These are phyloP conservation scores for Acromyrmex heyeri DNA, from an alignment of 1,140 invertebrate species.

Conservation along the genomic window DNA sequence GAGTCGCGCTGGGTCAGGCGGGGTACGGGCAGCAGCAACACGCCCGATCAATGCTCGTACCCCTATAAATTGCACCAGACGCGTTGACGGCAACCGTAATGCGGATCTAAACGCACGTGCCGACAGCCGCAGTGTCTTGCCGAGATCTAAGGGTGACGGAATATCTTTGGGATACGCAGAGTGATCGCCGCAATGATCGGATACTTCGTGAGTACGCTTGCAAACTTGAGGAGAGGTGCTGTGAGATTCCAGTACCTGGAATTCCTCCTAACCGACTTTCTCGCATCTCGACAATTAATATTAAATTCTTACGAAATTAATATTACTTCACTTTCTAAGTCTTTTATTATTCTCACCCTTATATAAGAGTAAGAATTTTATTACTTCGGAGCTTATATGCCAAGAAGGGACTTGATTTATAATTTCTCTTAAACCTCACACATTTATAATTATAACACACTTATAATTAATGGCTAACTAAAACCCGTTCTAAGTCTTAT, in stretches of 20 bases:
- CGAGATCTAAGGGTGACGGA: conserved; percentile 20
- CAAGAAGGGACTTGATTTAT: too few species aligned
- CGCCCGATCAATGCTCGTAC: conserved; percentile 74
- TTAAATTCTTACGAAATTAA: background rate
- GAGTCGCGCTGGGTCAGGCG: conserved; percentile 77
- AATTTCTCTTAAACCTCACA: too few species aligned
- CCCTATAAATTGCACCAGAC: conserved; percentile 86
- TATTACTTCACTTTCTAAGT: background rate
- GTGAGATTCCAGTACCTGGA: background rate
- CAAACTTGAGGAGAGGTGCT: background rate
- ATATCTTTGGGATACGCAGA: conserved; percentile 28
- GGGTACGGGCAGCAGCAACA: conserved; percentile 73
- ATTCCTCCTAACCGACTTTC: background rate
- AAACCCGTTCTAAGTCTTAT: too few species aligned
- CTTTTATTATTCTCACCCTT: background rate
- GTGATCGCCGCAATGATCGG: conserved; percentile 70
- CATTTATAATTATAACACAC: too few species aligned
- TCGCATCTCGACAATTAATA: background rate
- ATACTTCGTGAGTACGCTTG: conserved; percentile 73
- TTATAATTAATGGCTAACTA: too few species aligned
- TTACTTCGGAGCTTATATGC: too few species aligned
- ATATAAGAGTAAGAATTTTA: too few species aligned
- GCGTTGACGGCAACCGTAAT: conserved; percentile 75
- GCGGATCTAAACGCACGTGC: conserved; percentile 70
- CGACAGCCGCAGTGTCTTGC: conserved; percentile 44